Evolutionary conservation across 2,888 invertebrate genomes (phyloP), one percentile per base, ranked within the genome.

Genomic region (Anticlea derivata): DNA sequence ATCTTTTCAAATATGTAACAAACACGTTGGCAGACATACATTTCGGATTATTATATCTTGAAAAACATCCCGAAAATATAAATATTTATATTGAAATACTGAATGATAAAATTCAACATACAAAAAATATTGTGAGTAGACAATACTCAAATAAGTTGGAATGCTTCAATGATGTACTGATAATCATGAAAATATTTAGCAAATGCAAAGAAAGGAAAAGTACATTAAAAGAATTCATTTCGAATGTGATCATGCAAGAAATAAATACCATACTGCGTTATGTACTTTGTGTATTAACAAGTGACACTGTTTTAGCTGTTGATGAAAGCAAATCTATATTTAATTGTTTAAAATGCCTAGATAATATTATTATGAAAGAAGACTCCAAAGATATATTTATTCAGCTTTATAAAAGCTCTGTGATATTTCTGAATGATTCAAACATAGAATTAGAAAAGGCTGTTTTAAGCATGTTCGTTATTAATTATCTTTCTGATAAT

Each of bases 81-180:
- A 48, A 60, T 22, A 30, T 63, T 26, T 73, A 80, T 31, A 46
- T 71, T 39, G 65, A 72, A 30, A 55, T 73, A 2, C 43, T 87
- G 6, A 56, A 65, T 53, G 58, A 69, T 37, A 81, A 77, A 56
- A 50, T 83, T 0, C 47, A 56, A 8, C 73, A 68, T 43, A 52
- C 86, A 27, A 55, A 73, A 56, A 64, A 78, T 52, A 61, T 79
- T 35, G 56, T 73, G 23, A 70, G 59, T 6, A 78, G 84, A 45
- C 80, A 81, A 56, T 85, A 86, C 68, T 74, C 78, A 33, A 67
- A 82, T 58, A 84, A 80, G 60, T 59, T 56, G 27, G 73, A 76
- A 38, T 78, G 73, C 53, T 58, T 83, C 0, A 60, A 72, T 48
- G 75, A 86, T 62, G 76, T 73, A 7, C 57, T 78, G 24, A 81